A percentile compares a stretch with the other conserved stretches of the same genome.
Evolutionary conservation across 2,888 invertebrate genomes (phyloP).

Genomic region (Auanema freiburgensis): DNA sequence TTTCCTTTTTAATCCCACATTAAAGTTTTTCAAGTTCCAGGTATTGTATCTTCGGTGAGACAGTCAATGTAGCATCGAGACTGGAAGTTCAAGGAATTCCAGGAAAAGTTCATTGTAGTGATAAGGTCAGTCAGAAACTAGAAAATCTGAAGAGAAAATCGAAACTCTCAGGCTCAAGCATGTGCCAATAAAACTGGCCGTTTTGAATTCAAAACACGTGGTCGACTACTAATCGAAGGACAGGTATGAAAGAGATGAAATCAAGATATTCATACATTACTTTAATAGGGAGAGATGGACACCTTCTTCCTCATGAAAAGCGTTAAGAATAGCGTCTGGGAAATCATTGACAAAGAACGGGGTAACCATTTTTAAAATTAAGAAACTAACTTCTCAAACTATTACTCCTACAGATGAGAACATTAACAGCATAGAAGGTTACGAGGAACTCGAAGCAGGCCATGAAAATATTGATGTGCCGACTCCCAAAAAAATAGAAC

Average conservation of each 20-base stretch:
- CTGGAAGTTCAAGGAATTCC: conserved; percentile 49
- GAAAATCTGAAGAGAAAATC: not conserved
- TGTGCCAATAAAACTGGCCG: conserved; percentile 49
- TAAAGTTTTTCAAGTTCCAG: conserved; percentile 8
- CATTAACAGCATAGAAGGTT: conserved; percentile 57
- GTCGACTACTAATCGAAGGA: conserved; percentile 47
- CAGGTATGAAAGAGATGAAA: conserved; percentile 20
- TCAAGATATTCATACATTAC: not conserved
- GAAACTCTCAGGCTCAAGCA: conserved; percentile 25
- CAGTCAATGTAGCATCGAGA: conserved; percentile 48
- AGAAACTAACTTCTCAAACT: not conserved
- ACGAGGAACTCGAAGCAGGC: conserved; percentile 45
- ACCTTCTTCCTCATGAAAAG: conserved; percentile 51
- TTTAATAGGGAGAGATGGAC: conserved; percentile 43
- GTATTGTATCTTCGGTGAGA: conserved; percentile 54
- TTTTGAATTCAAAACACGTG: conserved; percentile 52
- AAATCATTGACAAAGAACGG: conserved; percentile 49
- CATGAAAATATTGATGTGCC: not conserved
- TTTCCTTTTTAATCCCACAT: not conserved
- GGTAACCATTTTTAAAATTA: conserved; percentile 27
- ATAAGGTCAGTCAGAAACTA: conserved; percentile 18
- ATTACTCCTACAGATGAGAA: conserved; percentile 44
- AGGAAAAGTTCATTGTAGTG: conserved; percentile 50
- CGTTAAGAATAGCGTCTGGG: conserved; percentile 58
- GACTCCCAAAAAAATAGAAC: too few relatives aligned